These are phyloP conservation scores for Pygocentrus nattereri DNA, from an alignment of 2,797 vertebrate species.

Conservation along the genomic window DNA sequence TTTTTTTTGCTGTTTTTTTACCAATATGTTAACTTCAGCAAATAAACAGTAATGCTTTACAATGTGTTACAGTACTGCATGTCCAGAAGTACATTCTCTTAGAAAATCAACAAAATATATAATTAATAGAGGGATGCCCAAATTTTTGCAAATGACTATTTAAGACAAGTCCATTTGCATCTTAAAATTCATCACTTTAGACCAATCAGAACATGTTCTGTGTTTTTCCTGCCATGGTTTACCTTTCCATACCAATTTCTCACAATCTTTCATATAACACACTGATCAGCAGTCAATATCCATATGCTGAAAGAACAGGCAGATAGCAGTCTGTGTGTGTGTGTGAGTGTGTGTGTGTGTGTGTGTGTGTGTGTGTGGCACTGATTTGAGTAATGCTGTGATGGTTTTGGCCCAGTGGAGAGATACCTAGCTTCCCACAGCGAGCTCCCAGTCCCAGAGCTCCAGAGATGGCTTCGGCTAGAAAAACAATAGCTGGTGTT, in stretches of 20 bases:
- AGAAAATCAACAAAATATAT: too few species aligned
- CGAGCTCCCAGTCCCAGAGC: slow-evolving; percentile 34
- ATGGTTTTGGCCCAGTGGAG: slow-evolving; percentile 42
- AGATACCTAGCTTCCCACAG: slow-evolving; percentile 43
- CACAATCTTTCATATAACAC: not conserved
- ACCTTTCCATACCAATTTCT: not conserved
- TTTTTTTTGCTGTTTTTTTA: too few species aligned
- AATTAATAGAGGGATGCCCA: too few species aligned
- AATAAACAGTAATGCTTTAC: too few species aligned
- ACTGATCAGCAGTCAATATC: not conserved
- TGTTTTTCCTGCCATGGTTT: too few species aligned
- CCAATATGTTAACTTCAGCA: too few species aligned
- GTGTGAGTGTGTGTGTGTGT: slow-evolving; percentile 20
- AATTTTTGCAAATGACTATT: too few species aligned
- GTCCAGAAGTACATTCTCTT: too few species aligned
- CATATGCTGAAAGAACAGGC: not conserved
- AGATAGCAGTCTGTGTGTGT: not conserved
- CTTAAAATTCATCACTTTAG: too few species aligned
- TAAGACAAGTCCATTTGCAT: too few species aligned
- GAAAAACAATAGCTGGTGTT: slow-evolving; percentile 40
- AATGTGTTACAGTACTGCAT: too few species aligned
- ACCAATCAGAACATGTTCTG: too few species aligned
- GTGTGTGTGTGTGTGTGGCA: slow-evolving; percentile 13
- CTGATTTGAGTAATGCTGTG: slow-evolving; percentile 47
- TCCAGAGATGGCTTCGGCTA: slow-evolving; percentile 34